phyloP scores from a whole-genome alignment of 2,797 vertebrate genomes.

The Parauchenoglanis punctatus region DNA sequence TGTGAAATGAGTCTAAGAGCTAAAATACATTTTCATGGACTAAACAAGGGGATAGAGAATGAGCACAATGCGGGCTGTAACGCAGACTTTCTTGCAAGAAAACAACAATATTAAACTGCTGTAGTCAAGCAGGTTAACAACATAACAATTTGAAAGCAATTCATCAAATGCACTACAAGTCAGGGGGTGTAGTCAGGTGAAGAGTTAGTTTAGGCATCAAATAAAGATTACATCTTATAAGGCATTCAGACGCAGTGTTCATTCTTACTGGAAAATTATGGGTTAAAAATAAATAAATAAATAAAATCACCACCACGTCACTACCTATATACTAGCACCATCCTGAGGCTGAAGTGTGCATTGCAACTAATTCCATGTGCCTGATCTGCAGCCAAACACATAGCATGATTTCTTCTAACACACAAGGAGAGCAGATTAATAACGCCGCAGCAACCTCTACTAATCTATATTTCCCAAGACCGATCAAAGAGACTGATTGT shows the following conservation, averaged over 20 bases:
- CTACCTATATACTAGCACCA: slow-evolving; percentile 75
- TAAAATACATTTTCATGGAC: not conserved
- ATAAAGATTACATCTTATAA: slow-evolving; percentile 22
- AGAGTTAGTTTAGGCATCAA: slow-evolving; percentile 10
- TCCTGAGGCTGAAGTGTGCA: slow-evolving; percentile 71
- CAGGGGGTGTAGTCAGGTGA: not conserved
- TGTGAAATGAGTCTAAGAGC: not conserved
- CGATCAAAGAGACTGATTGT: slow-evolving; percentile 7
- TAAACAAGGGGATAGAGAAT: not conserved
- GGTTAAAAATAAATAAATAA: not conserved
- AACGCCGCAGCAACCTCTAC: slow-evolving; percentile 40
- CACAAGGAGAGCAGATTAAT: slow-evolving; percentile 41
- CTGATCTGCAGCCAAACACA: slow-evolving; percentile 6
- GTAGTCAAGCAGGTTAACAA: not conserved
- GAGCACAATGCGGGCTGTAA: not conserved
- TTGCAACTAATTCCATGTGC: slow-evolving; percentile 52
- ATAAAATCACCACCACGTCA: slow-evolving; percentile 2
- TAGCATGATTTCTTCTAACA: not conserved
- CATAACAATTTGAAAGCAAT: not conserved
- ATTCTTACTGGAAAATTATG: slow-evolving; percentile 20
- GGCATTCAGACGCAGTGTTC: not conserved
- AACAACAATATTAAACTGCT: not conserved
- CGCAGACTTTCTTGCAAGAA: not conserved
- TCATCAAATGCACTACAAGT: not conserved
- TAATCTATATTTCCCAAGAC: slow-evolving; percentile 35